phyloP scores from a whole-genome alignment of 2,797 vertebrate genomes.

The Taeniopygia guttata region DNA sequence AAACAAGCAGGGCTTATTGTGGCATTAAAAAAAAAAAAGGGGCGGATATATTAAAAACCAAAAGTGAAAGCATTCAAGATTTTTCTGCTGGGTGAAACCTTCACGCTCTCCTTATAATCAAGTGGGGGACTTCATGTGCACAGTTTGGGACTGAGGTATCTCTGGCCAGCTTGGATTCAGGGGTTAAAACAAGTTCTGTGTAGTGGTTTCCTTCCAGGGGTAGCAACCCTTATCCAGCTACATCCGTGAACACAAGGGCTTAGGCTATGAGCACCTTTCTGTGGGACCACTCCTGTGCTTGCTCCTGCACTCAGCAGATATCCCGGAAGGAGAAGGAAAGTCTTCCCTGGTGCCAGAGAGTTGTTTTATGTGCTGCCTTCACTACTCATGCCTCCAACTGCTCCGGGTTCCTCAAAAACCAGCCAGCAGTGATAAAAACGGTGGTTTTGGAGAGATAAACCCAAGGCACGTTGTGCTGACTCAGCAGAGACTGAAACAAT shows the following conservation, averaged over 20 bases:
- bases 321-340: neutral
- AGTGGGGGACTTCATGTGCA: neutral
- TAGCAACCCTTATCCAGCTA: neutral
- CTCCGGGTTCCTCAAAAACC: neutral
- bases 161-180: neutral
- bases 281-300: rapidly evolving
- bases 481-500: slow-evolving; percentile 2
- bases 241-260: neutral
- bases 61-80: neutral
- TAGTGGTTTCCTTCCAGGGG: neutral
- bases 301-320: neutral
- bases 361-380: rapidly evolving
- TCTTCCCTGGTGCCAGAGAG: neutral
- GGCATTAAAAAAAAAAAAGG: too few species aligned
- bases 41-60: neutral
- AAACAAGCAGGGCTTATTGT: neutral
- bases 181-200: neutral
- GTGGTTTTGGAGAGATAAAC: neutral
- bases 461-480: neutral
- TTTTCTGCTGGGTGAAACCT: neutral
- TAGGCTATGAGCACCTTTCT: neutral
- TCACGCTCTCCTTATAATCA: neutral
- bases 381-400: neutral
- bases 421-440: neutral
- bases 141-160: rapidly evolving